phyloP scores from a whole-genome alignment of 1,140 invertebrate species.

The Brachionus sp. region DNA sequence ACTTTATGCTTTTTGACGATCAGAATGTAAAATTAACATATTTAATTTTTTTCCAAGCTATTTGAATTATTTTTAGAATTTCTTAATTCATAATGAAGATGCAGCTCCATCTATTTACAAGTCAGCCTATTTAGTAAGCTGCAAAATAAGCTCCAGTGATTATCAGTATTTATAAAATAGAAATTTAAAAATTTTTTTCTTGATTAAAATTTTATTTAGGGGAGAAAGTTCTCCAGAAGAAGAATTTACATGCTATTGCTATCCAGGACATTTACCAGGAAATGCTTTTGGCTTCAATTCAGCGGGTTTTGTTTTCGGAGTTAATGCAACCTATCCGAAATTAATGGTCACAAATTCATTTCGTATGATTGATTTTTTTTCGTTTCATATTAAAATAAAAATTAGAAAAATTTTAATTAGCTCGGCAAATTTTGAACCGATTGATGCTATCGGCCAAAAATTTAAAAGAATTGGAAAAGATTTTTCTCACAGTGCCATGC shows the following conservation, averaged over 20 bases:
- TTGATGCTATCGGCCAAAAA: constrained; percentile 23
- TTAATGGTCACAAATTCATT: neutral
- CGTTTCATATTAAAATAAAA: neutral
- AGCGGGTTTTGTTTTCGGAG: neutral
- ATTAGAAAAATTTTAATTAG: neutral
- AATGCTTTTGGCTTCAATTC: constrained; percentile 39
- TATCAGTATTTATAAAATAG: neutral
- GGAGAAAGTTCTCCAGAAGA: constrained; percentile 3
- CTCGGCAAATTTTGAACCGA: constrained; percentile 38
- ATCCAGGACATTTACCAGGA: constrained; percentile 38
- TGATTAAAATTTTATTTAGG: neutral
- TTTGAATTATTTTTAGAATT: neutral
- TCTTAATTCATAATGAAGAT: constrained; percentile 45
- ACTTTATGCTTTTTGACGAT: constrained; percentile 10
- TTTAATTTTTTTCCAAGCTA: neutral
- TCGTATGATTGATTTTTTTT: neutral
- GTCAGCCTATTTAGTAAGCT: constrained; percentile 12
- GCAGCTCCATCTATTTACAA: neutral
- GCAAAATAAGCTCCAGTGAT: neutral
- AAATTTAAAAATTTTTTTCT: neutral
- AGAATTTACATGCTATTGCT: constrained; percentile 43
- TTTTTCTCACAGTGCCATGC: neutral
- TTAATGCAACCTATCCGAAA: constrained; percentile 29
- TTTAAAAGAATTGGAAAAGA: constrained; percentile 10
- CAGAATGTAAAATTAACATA: constrained; percentile 18